phyloP scores from a whole-genome alignment of 2,888 invertebrate species.

The Dynastes grantii region DNA sequence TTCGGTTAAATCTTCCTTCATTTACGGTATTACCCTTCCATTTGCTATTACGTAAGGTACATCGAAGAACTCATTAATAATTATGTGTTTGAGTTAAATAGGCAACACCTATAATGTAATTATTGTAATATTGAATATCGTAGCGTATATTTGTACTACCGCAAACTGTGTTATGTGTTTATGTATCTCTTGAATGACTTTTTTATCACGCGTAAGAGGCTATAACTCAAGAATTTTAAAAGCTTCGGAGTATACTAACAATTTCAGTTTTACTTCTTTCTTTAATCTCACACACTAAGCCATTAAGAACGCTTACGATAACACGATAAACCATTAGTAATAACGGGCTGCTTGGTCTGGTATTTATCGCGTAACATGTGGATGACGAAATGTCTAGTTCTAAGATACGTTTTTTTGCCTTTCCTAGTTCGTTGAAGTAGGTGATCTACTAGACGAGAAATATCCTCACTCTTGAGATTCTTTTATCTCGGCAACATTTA shows the following conservation, averaged over 20 bases:
- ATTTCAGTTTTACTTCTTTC: constrained; percentile 31
- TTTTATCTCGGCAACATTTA: neutral
- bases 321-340: constrained; percentile 38
- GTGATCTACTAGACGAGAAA: constrained; percentile 19
- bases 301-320: constrained; percentile 35
- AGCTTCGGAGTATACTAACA: constrained; percentile 32
- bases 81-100: neutral
- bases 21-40: constrained; percentile 5
- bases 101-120: no score
- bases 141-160: neutral
- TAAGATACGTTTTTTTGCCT: neutral
- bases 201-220: constrained; percentile 44
- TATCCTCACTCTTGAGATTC: neutral
- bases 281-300: constrained; percentile 31
- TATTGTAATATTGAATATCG: no score
- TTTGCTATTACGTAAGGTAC: neutral
- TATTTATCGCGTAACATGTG: constrained; percentile 19
- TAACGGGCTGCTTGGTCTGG: constrained; percentile 8
- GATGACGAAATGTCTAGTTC: constrained; percentile 1
- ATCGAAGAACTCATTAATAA: neutral
- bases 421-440: neutral
- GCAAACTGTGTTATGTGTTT: neutral
- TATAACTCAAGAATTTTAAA: constrained; percentile 54
- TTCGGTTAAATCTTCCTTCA: neutral
- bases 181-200: neutral